Base-by-base conservation (phyloP, 2,113 vertebrate species). In the Elephas maximus region DNA sequence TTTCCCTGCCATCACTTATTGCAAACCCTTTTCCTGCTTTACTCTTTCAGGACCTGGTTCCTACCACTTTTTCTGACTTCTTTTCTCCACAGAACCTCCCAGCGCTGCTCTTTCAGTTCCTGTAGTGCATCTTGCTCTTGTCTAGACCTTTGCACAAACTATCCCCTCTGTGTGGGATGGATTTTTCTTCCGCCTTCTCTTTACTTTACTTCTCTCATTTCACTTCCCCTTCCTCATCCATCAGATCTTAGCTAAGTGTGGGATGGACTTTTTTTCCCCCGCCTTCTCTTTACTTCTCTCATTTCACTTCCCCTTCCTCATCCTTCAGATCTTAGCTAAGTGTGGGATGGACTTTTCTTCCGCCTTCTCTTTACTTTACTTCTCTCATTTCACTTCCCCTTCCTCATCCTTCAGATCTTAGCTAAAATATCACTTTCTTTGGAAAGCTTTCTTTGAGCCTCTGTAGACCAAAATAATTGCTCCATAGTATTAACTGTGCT, bases 401-500 rank as follows among this genome's bases (percentile, higher is more conserved):
- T 8, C 14, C 81, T 82, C 30, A 11, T 48, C 69, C 74, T 30
- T 53, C 20, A 76, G 44, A 48, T 60, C n/a, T 78, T 77, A 30
- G 37, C 67, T 93, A 5, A 82, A 53, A 45, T 10, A n/a, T 6
- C 17, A 4, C 41, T 37, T 81, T 30, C 26, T 33, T 57, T 86
- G 12, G 2, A 33, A n/a, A 57, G 67, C 44, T 11, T 30, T 26
- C 53, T 37, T 30, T 90, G 21, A 20, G 8, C 6, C 1, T 11
- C 18, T 5, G 0, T 37, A 10, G 62, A 8, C 33, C 18, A 24
- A 17, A 4, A 3, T n/a, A 28, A 10, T 62, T 2, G 20, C 48
- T 63, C 53, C 33, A 21, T 81, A 41, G 62, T 37, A 18, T 23
- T 15, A 9, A 8, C 6, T 44, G 2, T 53, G 26, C 44, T 21